Evolutionary conservation across 1,140 invertebrate species (phyloP).

Genomic region (Diachasma alloeum): DNA sequence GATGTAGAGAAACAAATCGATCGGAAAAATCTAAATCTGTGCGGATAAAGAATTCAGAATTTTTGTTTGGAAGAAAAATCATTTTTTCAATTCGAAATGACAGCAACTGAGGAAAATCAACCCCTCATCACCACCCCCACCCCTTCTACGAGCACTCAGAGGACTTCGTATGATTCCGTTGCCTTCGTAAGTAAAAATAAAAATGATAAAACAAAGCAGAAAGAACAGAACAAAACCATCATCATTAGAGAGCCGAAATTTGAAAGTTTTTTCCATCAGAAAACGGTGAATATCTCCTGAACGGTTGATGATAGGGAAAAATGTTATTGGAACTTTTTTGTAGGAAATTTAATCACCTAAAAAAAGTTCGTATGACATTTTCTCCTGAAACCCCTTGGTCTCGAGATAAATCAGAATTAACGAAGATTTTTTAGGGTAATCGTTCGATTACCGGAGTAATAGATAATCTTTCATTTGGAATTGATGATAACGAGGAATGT

Average conservation of each 20-base stretch:
- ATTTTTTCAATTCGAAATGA: conserved; percentile 34
- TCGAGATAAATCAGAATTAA: too few relatives aligned
- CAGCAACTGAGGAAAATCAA: conserved; percentile 46
- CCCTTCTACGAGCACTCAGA: conserved; percentile 18
- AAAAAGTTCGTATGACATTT: too few relatives aligned
- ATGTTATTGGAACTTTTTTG: too few relatives aligned
- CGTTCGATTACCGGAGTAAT: too few relatives aligned
- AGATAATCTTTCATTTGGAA: background rate
- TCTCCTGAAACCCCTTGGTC: too few relatives aligned
- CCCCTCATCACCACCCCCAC: conserved; percentile 38
- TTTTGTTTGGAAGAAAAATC: background rate
- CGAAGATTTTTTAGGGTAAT: too few relatives aligned
- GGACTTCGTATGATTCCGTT: conserved; percentile 42
- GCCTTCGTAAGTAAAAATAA: conserved; percentile 39
- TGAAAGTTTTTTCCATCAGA: too few relatives aligned
- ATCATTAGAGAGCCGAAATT: background rate
- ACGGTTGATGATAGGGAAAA: too few relatives aligned
- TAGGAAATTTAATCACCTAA: too few relatives aligned
- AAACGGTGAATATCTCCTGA: too few relatives aligned
- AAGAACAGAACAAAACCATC: background rate
- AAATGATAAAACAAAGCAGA: background rate
- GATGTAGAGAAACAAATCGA: background rate
- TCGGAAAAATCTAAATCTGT: background rate
- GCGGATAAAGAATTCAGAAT: background rate
- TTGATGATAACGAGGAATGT: background rate